Conservation (phyloP, 2,888 invertebrate species). For the Bursaphelenchus okinawaensis region DNA sequence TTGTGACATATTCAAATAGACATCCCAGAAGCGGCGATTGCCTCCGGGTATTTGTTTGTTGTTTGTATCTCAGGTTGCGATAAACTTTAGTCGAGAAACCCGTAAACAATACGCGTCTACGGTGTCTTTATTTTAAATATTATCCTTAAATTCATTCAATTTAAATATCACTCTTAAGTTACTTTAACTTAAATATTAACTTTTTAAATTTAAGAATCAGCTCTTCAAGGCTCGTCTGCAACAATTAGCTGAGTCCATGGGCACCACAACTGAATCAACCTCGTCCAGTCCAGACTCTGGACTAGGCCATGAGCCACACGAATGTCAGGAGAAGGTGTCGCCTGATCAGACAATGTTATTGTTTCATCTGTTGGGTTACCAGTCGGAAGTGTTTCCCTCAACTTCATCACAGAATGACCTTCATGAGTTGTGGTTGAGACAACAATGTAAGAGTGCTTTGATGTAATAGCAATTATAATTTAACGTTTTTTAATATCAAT, state of each 20-base stretch:
- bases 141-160: too few species aligned
- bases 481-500: too few species aligned
- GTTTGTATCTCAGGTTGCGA: background rate
- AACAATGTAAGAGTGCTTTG: background rate
- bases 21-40: background rate
- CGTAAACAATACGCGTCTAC: background rate
- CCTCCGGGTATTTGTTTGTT: background rate
- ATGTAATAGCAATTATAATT: too few species aligned
- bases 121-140: too few species aligned
- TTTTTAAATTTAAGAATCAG: conserved; percentile 1
- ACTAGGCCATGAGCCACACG: conserved; percentile 20
- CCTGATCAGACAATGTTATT: background rate
- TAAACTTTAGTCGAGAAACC: background rate
- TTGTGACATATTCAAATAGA: too few species aligned
- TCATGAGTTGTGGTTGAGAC: background rate
- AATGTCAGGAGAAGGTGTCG: conserved; percentile 1
- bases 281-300: conserved; percentile 32
- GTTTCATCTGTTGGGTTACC: background rate
- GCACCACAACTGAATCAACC: conserved; percentile 23
- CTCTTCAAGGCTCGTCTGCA: background rate
- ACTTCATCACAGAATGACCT: conserved; percentile 3
- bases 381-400: background rate
- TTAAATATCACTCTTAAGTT: too few species aligned
- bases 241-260: background rate
- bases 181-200: too few species aligned